Conservation (phyloP, 2,113 vertebrate genomes). For the Cranoglanis bouderius region DNA sequence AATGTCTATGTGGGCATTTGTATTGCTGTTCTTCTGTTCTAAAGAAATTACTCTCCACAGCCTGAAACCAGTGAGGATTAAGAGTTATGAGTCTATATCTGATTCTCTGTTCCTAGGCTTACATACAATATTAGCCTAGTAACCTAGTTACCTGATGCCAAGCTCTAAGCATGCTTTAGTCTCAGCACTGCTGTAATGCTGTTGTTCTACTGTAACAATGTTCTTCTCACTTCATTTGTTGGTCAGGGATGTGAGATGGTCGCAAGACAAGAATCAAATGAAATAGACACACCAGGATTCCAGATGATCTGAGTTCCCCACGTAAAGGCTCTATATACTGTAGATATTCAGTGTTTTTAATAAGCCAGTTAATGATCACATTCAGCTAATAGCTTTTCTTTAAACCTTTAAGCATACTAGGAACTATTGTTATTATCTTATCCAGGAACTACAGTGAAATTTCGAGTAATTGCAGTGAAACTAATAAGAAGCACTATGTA, state of each 20-base stretch:
- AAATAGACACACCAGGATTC: not conserved
- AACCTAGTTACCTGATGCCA: constrained; percentile 27
- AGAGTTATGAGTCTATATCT: constrained; percentile 24
- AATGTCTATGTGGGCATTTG: not conserved
- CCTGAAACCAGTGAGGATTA: constrained; percentile 2
- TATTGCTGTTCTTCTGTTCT: not conserved
- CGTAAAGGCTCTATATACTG: not conserved
- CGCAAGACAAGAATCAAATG: not conserved
- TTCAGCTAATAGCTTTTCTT: not conserved
- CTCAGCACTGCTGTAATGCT: not conserved
- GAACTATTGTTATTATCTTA: not conserved
- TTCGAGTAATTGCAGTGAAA: not conserved
- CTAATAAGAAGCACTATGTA: not conserved
- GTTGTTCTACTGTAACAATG: not conserved
- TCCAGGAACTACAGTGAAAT: not conserved
- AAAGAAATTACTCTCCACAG: not conserved
- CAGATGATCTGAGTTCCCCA: not conserved
- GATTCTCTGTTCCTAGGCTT: not conserved
- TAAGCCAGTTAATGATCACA: not conserved
- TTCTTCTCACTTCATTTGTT: not conserved
- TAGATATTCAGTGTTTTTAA: not conserved
- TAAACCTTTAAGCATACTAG: not conserved
- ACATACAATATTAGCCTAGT: constrained; percentile 28
- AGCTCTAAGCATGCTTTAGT: constrained; percentile 10
- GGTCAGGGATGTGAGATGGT: not conserved